A percentile compares a stretch with the other conserved stretches of the same genome.
These are phyloP conservation scores for Equus przewalskii DNA, from an alignment of 2,113 vertebrate genomes.

Conservation along the genomic window DNA sequence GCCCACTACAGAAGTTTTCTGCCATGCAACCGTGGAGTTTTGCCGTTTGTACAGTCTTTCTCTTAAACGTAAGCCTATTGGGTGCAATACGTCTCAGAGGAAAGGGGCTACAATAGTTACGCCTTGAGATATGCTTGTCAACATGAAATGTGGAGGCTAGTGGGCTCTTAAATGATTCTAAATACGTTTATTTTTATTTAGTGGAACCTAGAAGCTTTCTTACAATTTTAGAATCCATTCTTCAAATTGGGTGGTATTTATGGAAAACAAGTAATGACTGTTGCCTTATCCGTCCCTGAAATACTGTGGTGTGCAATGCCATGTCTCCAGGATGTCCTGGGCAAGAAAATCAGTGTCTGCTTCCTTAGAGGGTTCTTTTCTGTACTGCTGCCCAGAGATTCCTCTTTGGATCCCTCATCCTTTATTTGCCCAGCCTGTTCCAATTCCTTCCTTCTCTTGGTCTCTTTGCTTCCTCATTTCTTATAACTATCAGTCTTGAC, in stretches of 20 bases:
- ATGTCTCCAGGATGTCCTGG: not conserved
- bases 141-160: not conserved
- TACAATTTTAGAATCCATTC: not conserved
- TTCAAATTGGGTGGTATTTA: not conserved
- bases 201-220: not conserved
- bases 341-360: not conserved
- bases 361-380: not conserved
- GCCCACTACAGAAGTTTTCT: not conserved
- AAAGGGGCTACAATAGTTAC: not conserved
- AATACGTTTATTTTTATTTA: slow-evolving; percentile 10
- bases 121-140: not conserved
- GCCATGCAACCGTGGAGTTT: not conserved
- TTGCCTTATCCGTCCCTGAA: not conserved
- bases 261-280: not conserved
- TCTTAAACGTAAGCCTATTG: not conserved
- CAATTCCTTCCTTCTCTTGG: not conserved
- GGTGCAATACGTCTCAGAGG: not conserved
- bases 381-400: not conserved
- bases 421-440: not conserved
- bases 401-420: not conserved
- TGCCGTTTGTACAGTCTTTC: not conserved
- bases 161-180: not conserved
- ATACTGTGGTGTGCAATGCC: too few relatives aligned
- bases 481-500: not conserved
- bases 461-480: not conserved